These are phyloP conservation scores for Brachyopa scutellaris DNA, from an alignment of 2,888 invertebrate genomes.

Conservation along the genomic window DNA sequence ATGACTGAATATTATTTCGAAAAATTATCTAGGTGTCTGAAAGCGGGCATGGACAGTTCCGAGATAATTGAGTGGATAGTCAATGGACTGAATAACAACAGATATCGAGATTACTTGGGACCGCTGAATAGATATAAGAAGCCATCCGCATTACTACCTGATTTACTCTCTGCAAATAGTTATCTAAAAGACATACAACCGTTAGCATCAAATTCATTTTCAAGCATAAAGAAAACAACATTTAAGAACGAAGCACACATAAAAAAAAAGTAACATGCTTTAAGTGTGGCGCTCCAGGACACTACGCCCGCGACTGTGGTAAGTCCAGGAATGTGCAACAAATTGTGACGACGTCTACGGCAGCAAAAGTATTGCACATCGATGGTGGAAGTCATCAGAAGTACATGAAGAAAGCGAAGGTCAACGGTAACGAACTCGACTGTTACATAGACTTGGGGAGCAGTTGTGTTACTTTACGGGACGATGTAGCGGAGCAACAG, in stretches of 20 bases:
- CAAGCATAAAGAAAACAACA: neutral
- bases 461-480: neutral
- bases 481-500: neutral
- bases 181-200: too few species aligned
- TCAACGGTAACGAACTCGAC: neutral
- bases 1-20: constrained; percentile 14
- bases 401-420: neutral
- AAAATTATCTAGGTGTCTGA: neutral
- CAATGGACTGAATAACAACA: too few species aligned
- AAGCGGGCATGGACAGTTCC: too few species aligned
- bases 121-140: constrained; percentile 8
- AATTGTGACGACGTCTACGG: too few species aligned
- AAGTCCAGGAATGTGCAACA: neutral
- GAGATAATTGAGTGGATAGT: neutral
- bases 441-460: neutral
- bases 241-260: neutral
- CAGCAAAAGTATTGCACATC: too few species aligned
- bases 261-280: neutral
- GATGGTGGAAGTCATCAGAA: constrained; percentile 1
- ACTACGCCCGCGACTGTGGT: neutral
- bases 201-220: neutral
- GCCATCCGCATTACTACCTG: neutral
- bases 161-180: neutral
- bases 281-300: neutral
- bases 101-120: neutral